Base-by-base conservation (phyloP, 2,888 invertebrate genomes). In the Coelinius sp. region DNA sequence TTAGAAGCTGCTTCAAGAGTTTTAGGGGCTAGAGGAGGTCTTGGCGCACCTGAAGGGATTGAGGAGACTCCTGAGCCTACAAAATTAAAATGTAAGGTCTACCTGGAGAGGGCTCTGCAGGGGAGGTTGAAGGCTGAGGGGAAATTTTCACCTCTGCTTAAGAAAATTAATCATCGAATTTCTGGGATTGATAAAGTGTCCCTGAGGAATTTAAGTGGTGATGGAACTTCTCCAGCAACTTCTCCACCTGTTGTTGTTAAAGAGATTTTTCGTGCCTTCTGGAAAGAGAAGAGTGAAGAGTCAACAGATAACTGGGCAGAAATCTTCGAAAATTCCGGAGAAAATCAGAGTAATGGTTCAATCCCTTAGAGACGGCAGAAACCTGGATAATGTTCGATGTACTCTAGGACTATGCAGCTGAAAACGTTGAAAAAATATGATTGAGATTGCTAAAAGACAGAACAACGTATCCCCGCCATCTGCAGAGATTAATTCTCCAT, bases 61-160 rank as follows among this genome's bases (percentile, higher is more conserved):
- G 66, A 73, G 8, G 5, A 24, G 4, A 0, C 49, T 1, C 22
- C 73, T 4, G 53, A 63, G 8, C 66, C 78, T 1, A 86, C 81
- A 31, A 85, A 85, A 66, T 77, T 86, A n/a, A 84, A 86, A 14
- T 83, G 86, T 31, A 82, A 82, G 49, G 79, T 82, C 0, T 87
- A 86, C 35, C 85, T 85, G 66, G 84, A 82, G 31, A 82, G 87
- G 2, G 59, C 81, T 0, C 68, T 81, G 1, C 81, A 81, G 17
- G 80, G 83, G 53, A 66, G 49, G 14, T 68, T 69, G 6, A n/a
- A 73, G 76, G 67, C 79, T 75, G 53, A 66, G 52, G 63, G 78
- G 77, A 35, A 59, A 59, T 7, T 59, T 27, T 27, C 56, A 12
- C 49, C 44, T 46, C 44, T 46, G 2, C 44, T 17, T 1, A n/a